Evolutionary conservation across 2,888 invertebrate genomes (phyloP), one percentile per base, ranked within the genome.

Genomic region (Ypsolopha scabrella): DNA sequence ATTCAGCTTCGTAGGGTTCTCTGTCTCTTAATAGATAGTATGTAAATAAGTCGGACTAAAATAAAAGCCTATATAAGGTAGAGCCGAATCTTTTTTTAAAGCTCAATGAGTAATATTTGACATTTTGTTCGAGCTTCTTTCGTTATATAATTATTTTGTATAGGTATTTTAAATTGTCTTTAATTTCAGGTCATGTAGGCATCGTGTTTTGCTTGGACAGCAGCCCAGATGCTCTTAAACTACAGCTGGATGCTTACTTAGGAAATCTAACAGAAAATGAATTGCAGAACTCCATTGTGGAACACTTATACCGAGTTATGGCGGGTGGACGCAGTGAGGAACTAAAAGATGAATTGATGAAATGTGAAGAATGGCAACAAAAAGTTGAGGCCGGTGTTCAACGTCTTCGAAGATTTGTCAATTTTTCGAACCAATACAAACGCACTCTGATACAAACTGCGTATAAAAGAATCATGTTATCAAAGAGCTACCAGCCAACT

Each of bases 201-300:
- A 56, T 63, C 10, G 64, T 75, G 0, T 70, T 61, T 49, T 75
- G 75, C 53, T 60, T 75, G 54, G 72, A 74, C 50, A 70, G 72
- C 55, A 75, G 75, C 55, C 74, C 75, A 11, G 72, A 71, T 55
- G 64, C 62, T 49, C 54, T 72, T 51, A 61, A 56, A 48, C 54
- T 52, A 33, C 72, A 70, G 50, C 51, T 75, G 3, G 57, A 67
- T 13, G 58, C 65, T 3, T 58, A 67, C 52, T 53, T 71, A 35
- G 70, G 71, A 1, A 55, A 62, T 7, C 38, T 65, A 45, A 58
- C 61, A 6, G 60, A 65, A 11, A 50, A 53, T n/a, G 56, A 69
- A 48, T 55, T 75, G 1, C 66, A 70, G 57, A 65, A 65, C 52
- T 51, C 55, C 33, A 53, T 72, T 9, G 51, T 71, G 3, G 52